phyloP scores from a whole-genome alignment of 2,113 vertebrate genomes.

The Patagioenas fasciata region DNA sequence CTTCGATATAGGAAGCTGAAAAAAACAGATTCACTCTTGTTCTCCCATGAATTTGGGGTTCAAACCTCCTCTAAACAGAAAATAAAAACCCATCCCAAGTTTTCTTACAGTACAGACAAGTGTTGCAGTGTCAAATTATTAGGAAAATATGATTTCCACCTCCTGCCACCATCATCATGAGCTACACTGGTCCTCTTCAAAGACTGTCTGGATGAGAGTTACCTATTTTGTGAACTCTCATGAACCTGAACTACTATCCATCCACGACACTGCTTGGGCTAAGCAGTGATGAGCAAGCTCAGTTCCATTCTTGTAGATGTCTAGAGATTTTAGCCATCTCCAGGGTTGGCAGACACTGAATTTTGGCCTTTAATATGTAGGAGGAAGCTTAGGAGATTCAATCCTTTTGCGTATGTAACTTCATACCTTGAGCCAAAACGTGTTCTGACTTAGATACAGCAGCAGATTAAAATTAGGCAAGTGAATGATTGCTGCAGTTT shows the following conservation, averaged over 20 bases:
- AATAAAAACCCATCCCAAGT: background rate
- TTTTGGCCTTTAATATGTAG: background rate
- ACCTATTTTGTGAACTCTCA: background rate
- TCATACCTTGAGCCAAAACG: background rate
- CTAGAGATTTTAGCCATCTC: background rate
- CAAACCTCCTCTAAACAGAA: background rate
- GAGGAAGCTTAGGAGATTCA: background rate
- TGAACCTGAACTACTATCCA: background rate
- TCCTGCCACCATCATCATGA: background rate
- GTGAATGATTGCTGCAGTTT: background rate
- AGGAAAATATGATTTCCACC: background rate
- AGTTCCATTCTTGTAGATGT: background rate
- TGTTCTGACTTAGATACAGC: background rate
- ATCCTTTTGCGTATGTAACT: background rate
- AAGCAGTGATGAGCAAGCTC: background rate
- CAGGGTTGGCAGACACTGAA: background rate
- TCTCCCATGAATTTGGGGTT: background rate
- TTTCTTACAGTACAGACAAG: background rate
- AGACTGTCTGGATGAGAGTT: background rate
- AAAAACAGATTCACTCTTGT: background rate
- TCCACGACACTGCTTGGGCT: background rate
- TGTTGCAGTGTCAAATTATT: background rate
- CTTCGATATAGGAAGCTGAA: background rate
- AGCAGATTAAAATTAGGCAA: background rate
- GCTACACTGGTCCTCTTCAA: background rate